phyloP scores from a whole-genome alignment of 2,888 invertebrate genomes.

The Amiota minor region DNA sequence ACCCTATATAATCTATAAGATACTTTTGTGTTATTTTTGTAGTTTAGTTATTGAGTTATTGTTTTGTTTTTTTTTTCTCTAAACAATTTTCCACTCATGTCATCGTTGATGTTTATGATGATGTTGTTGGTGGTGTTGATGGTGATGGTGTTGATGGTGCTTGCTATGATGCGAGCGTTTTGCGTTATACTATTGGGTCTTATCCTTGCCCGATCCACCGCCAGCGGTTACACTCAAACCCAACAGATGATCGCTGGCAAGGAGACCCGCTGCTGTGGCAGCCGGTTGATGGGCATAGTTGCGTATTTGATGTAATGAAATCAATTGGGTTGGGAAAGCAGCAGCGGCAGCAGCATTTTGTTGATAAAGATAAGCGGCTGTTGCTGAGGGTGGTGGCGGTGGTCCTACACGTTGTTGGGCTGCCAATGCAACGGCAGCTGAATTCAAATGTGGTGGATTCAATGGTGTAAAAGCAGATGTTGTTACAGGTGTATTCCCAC shows the following conservation, averaged over 20 bases:
- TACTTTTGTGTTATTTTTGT: no score
- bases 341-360: slow-evolving; percentile 77
- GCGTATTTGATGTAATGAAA: slow-evolving; percentile 95
- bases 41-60: no score
- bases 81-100: slow-evolving; percentile 42
- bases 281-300: slow-evolving; percentile 94
- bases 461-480: slow-evolving; percentile 96
- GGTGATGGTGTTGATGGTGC: neutral
- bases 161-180: slow-evolving; percentile 44
- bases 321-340: slow-evolving; percentile 91
- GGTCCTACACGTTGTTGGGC: slow-evolving; percentile 58
- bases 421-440: slow-evolving; percentile 21
- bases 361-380: slow-evolving; percentile 87
- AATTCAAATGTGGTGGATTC: slow-evolving; percentile 83
- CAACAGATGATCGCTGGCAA: slow-evolving; percentile 80
- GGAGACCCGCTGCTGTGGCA: slow-evolving; percentile 74
- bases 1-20: no score
- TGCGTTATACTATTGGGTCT: slow-evolving; percentile 70
- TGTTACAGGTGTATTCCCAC: slow-evolving; percentile 70
- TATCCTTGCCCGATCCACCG: slow-evolving; percentile 64
- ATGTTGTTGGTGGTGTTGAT: slow-evolving; percentile 4
- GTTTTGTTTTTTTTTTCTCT: neutral
- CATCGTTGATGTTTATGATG: slow-evolving; percentile 49
- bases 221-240: slow-evolving; percentile 71
- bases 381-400: slow-evolving; percentile 71